Evolutionary conservation across 2,888 invertebrate genomes (phyloP).

Genomic region (Rapana venosa): DNA sequence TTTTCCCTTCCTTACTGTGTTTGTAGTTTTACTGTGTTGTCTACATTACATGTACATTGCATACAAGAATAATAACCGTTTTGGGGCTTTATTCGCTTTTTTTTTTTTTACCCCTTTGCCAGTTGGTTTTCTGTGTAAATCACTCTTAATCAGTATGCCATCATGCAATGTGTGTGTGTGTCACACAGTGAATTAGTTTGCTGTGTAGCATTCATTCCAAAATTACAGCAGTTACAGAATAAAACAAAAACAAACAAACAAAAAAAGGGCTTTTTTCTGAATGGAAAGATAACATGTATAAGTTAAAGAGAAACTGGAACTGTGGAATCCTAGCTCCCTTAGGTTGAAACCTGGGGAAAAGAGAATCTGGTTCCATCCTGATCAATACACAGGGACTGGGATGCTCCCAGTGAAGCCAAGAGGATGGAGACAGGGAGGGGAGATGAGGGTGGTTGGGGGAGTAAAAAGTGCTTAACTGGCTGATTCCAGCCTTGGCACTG

Average conservation of each 20-base stretch:
- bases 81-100: too few species aligned
- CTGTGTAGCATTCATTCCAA: background rate
- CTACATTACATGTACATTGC: too few species aligned
- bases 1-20: too few species aligned
- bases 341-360: background rate
- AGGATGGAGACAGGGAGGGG: background rate
- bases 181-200: too few species aligned
- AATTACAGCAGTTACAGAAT: background rate
- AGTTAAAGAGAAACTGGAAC: too few species aligned
- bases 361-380: background rate
- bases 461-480: constrained; percentile 4
- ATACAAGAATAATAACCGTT: too few species aligned
- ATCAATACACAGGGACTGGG: constrained; percentile 8
- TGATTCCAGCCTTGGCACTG: background rate
- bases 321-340: background rate
- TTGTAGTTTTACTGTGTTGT: too few species aligned
- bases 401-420: background rate
- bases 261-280: background rate
- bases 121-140: too few species aligned
- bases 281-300: background rate
- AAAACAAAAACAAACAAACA: background rate
- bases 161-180: too few species aligned
- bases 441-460: background rate
- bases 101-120: too few species aligned
- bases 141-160: too few species aligned